These are phyloP conservation scores for Xylota sylvarum DNA, from an alignment of 2,888 invertebrate species.

Conservation along the genomic window DNA sequence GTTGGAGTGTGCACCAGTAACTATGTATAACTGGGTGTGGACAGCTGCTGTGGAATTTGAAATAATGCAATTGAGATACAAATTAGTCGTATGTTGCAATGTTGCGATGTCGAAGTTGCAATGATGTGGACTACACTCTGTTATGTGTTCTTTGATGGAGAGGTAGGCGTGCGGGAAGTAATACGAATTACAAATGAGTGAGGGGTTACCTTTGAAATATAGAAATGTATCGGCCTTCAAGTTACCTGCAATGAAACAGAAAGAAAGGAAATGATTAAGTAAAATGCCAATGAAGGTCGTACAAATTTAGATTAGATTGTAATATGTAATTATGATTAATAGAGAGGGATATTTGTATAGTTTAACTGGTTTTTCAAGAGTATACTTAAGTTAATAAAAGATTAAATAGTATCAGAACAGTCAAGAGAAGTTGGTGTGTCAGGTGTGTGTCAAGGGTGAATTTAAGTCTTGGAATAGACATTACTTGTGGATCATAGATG, in stretches of 20 bases:
- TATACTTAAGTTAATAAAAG: no score
- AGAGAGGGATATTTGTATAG: background rate
- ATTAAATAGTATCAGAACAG: no score
- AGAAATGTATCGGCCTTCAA: constrained; percentile 53
- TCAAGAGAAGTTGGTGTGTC: no score
- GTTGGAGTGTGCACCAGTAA: constrained; percentile 30
- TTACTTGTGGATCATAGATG: no score
- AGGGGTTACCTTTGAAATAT: constrained; percentile 61
- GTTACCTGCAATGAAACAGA: constrained; percentile 53
- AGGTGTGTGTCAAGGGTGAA: no score
- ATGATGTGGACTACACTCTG: constrained; percentile 30
- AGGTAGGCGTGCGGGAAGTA: constrained; percentile 20
- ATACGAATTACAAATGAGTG: constrained; percentile 37
- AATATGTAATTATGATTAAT: constrained; percentile 57
- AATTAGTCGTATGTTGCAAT: constrained; percentile 44
- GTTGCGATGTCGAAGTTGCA: constrained; percentile 21
- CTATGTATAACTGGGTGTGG: constrained; percentile 52
- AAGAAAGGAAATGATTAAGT: constrained; percentile 29
- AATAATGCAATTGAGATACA: constrained; percentile 54
- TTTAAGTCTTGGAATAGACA: no score
- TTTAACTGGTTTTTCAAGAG: no score
- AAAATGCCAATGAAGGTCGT: constrained; percentile 37
- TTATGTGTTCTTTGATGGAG: constrained; percentile 11
- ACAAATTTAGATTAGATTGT: constrained; percentile 21
- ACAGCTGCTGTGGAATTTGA: constrained; percentile 48